These are phyloP conservation scores for Petromus typicus DNA, from an alignment of 2,113 vertebrate species.

Conservation along the genomic window DNA sequence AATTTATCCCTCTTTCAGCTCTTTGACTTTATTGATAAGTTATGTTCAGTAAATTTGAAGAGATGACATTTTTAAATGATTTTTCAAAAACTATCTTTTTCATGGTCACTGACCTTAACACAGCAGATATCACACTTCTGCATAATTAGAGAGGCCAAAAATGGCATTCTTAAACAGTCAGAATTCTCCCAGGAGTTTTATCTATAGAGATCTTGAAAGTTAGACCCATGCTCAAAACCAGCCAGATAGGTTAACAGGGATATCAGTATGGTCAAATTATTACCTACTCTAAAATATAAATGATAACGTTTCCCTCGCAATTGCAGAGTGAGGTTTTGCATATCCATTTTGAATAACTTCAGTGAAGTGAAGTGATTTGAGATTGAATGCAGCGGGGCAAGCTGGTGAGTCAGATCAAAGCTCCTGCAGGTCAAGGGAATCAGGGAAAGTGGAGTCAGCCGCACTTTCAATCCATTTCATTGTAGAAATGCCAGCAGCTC, in stretches of 20 bases:
- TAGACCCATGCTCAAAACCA: slow-evolving; percentile 43
- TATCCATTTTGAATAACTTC: slow-evolving; percentile 75
- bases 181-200: slow-evolving; percentile 40
- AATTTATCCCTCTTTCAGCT: slow-evolving; percentile 5
- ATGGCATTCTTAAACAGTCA: slow-evolving; percentile 1
- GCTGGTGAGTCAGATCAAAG: slow-evolving; percentile 54
- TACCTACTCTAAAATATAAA: slow-evolving; percentile 62
- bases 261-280: slow-evolving; percentile 62
- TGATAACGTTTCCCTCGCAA: slow-evolving; percentile 46
- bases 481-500: slow-evolving; percentile 23
- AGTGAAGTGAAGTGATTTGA: slow-evolving; percentile 79
- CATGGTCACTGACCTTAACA: slow-evolving; percentile 14
- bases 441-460: slow-evolving; percentile 29
- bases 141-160: slow-evolving; percentile 40
- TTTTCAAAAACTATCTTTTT: background rate
- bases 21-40: slow-evolving; percentile 35
- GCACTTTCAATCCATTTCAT: slow-evolving; percentile 56
- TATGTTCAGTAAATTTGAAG: slow-evolving; percentile 52
- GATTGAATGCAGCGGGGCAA: slow-evolving; percentile 74
- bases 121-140: background rate
- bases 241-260: background rate
- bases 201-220: slow-evolving; percentile 39
- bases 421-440: slow-evolving; percentile 72
- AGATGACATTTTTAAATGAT: slow-evolving; percentile 50
- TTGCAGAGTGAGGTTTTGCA: slow-evolving; percentile 65